phyloP scores from a whole-genome alignment of 2,797 vertebrate genomes.

The Salarias fasciatus region DNA sequence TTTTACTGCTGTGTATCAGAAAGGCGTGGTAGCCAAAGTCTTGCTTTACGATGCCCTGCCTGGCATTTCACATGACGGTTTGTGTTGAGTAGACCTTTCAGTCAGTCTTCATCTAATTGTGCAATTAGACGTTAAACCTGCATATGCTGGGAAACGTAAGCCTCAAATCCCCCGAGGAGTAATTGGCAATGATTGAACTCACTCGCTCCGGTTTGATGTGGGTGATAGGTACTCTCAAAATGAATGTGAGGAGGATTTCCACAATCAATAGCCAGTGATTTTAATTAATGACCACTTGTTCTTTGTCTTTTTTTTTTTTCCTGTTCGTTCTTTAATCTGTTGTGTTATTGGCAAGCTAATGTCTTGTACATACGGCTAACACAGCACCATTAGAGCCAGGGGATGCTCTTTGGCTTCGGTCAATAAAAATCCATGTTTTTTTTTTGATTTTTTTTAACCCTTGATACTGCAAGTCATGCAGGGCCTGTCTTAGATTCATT shows the following conservation, averaged over 20 bases:
- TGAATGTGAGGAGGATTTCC: constrained; percentile 73
- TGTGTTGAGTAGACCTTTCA: constrained; percentile 5
- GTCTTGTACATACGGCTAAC: constrained; percentile 57
- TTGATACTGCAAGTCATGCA: constrained; percentile 30
- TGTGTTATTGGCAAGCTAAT: constrained; percentile 56
- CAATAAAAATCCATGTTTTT: too few relatives aligned
- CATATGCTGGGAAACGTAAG: neutral
- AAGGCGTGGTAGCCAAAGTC: constrained; percentile 69
- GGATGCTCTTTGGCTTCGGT: constrained; percentile 33
- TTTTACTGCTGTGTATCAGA: constrained; percentile 49
- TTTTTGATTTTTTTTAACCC: constrained; percentile 8
- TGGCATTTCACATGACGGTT: constrained; percentile 18
- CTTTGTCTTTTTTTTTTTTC: constrained; percentile 25
- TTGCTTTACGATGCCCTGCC: constrained; percentile 51
- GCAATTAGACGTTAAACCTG: constrained; percentile 14
- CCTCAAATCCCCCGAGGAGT: too few relatives aligned
- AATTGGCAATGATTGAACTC: constrained; percentile 16
- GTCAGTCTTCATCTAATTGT: constrained; percentile 36
- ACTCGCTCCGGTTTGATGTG: constrained; percentile 25
- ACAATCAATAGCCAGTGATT: constrained; percentile 56
- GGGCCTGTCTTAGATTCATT: constrained; percentile 16
- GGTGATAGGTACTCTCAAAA: constrained; percentile 62
- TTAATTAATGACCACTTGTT: constrained; percentile 61
- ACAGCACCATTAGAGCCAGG: constrained; percentile 47
- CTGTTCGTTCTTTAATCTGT: constrained; percentile 36